Conservation (phyloP, 35 echinoderm and acorn worm species). For the Apostichopus californicus region DNA sequence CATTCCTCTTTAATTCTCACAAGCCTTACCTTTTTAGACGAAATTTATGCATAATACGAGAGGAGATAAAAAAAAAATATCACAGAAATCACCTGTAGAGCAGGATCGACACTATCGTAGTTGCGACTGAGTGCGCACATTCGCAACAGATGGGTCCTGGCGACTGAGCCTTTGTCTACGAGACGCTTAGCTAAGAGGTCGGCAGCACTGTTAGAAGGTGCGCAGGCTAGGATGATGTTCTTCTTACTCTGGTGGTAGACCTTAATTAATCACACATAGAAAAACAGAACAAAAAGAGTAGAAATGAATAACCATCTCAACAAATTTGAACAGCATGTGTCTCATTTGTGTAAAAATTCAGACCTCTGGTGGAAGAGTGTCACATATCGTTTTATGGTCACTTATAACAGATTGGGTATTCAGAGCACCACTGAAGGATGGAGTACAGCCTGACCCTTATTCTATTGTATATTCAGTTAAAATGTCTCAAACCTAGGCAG, state of each 20-base stretch:
- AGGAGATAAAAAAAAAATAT: neutral
- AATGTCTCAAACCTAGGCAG: too few relatives aligned
- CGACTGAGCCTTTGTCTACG: conserved; percentile 51
- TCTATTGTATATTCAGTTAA: too few relatives aligned
- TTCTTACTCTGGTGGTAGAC: conserved; percentile 13
- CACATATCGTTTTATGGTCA: too few relatives aligned
- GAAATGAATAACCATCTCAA: neutral
- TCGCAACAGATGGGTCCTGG: conserved; percentile 71
- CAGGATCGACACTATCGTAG: conserved; percentile 50
- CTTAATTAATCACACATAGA: neutral
- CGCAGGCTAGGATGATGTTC: conserved; percentile 75
- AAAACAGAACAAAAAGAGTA: neutral
- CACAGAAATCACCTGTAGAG: conserved; percentile 24
- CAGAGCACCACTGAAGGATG: too few relatives aligned
- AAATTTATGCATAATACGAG: too few relatives aligned
- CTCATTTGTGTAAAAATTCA: too few relatives aligned
- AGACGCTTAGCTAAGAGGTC: conserved; percentile 73
- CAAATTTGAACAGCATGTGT: too few relatives aligned
- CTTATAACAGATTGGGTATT: too few relatives aligned
- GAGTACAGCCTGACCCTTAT: too few relatives aligned
- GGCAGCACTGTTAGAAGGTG: conserved; percentile 23
- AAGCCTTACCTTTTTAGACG: too few relatives aligned
- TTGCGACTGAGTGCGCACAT: conserved; percentile 69
- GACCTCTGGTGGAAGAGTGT: too few relatives aligned
- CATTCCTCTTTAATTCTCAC: too few relatives aligned